A percentile compares a stretch with the other conserved stretches of the same genome.
Conservation (phyloP, 2,797 vertebrate genomes). For the Loriculus beryllinus region DNA sequence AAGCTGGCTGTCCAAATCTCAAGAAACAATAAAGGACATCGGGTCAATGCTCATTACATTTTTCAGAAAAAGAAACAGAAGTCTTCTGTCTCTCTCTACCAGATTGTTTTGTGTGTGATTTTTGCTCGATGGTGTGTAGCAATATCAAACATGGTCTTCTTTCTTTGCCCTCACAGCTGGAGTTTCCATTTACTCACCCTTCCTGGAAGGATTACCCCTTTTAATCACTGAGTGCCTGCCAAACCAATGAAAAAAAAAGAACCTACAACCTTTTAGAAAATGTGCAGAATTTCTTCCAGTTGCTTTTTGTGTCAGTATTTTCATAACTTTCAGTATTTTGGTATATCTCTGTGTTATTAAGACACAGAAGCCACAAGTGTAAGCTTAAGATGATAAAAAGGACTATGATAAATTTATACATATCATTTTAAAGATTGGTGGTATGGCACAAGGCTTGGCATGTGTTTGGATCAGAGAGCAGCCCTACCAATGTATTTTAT, state of each 20-base stretch:
- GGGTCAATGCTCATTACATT: slow-evolving; percentile 21
- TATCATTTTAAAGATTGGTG: neutral
- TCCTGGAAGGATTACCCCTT: slow-evolving; percentile 36
- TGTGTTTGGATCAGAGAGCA: neutral
- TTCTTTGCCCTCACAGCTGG: slow-evolving; percentile 19
- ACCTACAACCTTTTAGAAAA: neutral
- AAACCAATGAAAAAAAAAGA: neutral
- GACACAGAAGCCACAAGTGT: neutral
- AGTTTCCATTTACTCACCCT: slow-evolving; percentile 57
- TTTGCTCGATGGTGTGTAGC: slow-evolving; percentile 17
- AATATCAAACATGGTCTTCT: slow-evolving; percentile 32
- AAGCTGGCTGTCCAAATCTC: slow-evolving; percentile 30
- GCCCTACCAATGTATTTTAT: neutral
- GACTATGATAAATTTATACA: neutral
- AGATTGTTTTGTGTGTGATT: slow-evolving; percentile 26
- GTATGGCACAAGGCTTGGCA: neutral
- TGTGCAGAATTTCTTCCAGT: neutral
- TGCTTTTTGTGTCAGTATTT: neutral
- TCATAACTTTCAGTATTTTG: neutral
- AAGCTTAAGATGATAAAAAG: neutral
- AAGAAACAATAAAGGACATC: slow-evolving; percentile 44
- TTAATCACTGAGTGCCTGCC: neutral
- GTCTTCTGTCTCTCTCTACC: slow-evolving; percentile 49
- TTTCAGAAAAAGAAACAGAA: slow-evolving; percentile 57
- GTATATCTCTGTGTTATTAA: neutral